A percentile compares a stretch with the other conserved stretches of the same genome.
These are phyloP conservation scores for Xylota sylvarum DNA, from an alignment of 2,888 invertebrate genomes.

Conservation along the genomic window DNA sequence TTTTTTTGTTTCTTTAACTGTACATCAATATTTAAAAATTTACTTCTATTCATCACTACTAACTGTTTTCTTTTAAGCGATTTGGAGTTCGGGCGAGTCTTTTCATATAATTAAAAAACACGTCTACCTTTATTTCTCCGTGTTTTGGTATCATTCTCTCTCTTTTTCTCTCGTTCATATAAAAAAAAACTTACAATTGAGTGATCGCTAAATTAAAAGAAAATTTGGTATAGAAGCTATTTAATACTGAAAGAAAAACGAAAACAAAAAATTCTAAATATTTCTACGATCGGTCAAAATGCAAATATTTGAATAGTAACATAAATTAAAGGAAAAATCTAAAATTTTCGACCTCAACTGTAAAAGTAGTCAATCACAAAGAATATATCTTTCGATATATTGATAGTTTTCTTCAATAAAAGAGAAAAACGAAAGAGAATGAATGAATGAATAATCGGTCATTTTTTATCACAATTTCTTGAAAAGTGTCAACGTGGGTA, in stretches of 20 bases:
- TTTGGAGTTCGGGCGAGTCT: constrained; percentile 17
- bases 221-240: constrained; percentile 64
- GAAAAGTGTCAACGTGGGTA: constrained; percentile 58
- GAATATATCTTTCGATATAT: constrained; percentile 19
- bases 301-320: constrained; percentile 33
- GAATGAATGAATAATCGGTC: constrained; percentile 53
- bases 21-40: constrained; percentile 69
- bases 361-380: constrained; percentile 27
- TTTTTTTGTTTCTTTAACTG: constrained; percentile 49
- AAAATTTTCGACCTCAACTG: constrained; percentile 69
- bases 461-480: constrained; percentile 74
- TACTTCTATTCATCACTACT: constrained; percentile 64
- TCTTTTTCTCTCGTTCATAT: constrained; percentile 29
- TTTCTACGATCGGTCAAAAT: constrained; percentile 19
- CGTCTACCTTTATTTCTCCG: constrained; percentile 23
- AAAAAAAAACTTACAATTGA: constrained; percentile 40
- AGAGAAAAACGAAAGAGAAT: constrained; percentile 63
- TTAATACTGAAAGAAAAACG: constrained; percentile 56
- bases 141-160: constrained; percentile 50
- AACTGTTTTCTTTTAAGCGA: constrained; percentile 47
- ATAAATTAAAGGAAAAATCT: constrained; percentile 17
- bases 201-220: constrained; percentile 16
- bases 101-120: constrained; percentile 29
- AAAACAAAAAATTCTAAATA: constrained; percentile 26
- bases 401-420: constrained; percentile 29